Conservation (phyloP, 2,888 invertebrate species). For the Drepana falcataria region DNA sequence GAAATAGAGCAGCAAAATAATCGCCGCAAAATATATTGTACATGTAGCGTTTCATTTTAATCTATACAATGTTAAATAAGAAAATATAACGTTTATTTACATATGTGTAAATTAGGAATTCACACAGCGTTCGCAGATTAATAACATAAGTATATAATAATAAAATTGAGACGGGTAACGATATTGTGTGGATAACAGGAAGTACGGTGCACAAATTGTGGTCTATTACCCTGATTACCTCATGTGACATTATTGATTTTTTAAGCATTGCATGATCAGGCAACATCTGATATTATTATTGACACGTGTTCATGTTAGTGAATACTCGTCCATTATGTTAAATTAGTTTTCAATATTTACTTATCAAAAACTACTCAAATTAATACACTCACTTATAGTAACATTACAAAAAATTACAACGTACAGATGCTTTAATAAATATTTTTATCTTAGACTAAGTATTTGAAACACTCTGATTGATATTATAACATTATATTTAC, state of each 20-base stretch:
- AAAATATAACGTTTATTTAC: too few relatives aligned
- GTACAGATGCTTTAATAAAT: slow-evolving; percentile 44
- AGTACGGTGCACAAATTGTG: slow-evolving; percentile 24
- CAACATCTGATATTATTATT: slow-evolving; percentile 1
- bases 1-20: too few relatives aligned
- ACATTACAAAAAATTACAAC: slow-evolving; percentile 73
- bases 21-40: too few relatives aligned
- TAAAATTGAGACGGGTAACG: too few relatives aligned
- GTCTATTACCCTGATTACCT: slow-evolving; percentile 73
- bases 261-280: slow-evolving; percentile 1
- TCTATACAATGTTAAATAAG: too few relatives aligned
- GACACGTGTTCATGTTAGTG: background rate
- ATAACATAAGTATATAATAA: background rate
- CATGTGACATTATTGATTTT: slow-evolving; percentile 9
- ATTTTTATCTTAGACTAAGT: slow-evolving; percentile 30
- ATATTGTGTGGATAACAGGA: background rate
- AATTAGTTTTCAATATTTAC: slow-evolving; percentile 65
- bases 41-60: too few relatives aligned
- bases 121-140: background rate
- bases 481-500: slow-evolving; percentile 58
- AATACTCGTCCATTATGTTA: slow-evolving; percentile 60
- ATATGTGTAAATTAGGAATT: too few relatives aligned
- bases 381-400: slow-evolving; percentile 63
- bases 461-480: slow-evolving; percentile 53
- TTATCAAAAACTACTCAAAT: slow-evolving; percentile 76